A percentile compares a stretch with the other conserved stretches of the same genome.
Evolutionary conservation across 1,140 invertebrate genomes (phyloP).

Genomic region (Drosophila guanche): DNA sequence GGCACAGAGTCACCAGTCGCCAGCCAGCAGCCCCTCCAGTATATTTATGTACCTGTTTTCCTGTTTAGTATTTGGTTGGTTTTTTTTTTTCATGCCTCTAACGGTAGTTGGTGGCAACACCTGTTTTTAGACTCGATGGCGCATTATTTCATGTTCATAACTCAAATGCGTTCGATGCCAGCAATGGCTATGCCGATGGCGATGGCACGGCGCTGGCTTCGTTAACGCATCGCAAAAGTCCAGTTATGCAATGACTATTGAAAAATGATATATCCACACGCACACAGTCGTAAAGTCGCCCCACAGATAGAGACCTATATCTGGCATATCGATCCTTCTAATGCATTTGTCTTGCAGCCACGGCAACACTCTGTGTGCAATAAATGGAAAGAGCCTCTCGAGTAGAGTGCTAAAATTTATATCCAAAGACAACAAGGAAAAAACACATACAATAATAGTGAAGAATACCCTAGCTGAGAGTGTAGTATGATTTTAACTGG

Average conservation of each 20-base stretch:
- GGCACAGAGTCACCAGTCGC: no score
- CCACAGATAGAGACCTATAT: slow-evolving; percentile 21
- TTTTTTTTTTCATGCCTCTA: slow-evolving; percentile 37
- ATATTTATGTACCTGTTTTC: slow-evolving; percentile 54
- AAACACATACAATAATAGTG: slow-evolving; percentile 24
- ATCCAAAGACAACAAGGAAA: slow-evolving; percentile 54
- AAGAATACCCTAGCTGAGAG: no score
- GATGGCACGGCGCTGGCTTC: slow-evolving; percentile 55
- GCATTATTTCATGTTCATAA: slow-evolving; percentile 80
- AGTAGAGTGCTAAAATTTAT: slow-evolving; percentile 74
- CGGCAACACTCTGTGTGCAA: slow-evolving; percentile 7
- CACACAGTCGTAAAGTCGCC: slow-evolving; percentile 1
- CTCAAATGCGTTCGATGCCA: slow-evolving; percentile 61
- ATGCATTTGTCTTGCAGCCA: slow-evolving; percentile 64
- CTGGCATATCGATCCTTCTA: slow-evolving; percentile 63
- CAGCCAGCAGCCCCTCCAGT: no score
- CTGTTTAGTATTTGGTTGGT: slow-evolving; percentile 31
- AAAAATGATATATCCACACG: slow-evolving; percentile 48
- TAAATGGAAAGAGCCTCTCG: slow-evolving; percentile 60
- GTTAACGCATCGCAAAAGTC: slow-evolving; percentile 78
- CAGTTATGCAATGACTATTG: slow-evolving; percentile 76
- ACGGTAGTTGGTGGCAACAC: slow-evolving; percentile 68
- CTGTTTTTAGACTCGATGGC: slow-evolving; percentile 62
- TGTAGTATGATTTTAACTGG: no score
- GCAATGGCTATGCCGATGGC: slow-evolving; percentile 25